phyloP scores from a whole-genome alignment of 2,888 invertebrate species.

The Yponomeuta plumbellus region DNA sequence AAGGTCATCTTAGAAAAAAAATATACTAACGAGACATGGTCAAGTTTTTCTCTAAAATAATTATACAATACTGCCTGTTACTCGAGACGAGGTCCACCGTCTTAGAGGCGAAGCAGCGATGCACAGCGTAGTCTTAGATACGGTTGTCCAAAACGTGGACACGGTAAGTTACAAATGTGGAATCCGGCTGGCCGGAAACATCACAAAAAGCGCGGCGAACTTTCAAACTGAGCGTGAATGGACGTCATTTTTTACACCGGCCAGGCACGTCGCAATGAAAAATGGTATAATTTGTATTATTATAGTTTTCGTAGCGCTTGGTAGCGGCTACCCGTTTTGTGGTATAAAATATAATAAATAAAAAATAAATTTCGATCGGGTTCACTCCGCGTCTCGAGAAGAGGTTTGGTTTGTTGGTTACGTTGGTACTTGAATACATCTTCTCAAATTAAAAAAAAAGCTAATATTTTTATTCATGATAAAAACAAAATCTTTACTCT shows the following conservation, averaged over 20 bases:
- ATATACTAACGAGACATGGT: not conserved
- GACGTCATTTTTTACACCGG: constrained; percentile 73
- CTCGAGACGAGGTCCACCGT: not conserved
- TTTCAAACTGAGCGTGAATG: constrained; percentile 71
- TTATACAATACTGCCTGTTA: not conserved
- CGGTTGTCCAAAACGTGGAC: not conserved
- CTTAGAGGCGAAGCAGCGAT: not conserved
- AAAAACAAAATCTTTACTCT: too few species aligned
- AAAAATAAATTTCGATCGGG: constrained; percentile 62
- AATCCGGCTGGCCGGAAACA: constrained; percentile 71
- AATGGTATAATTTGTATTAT: constrained; percentile 76
- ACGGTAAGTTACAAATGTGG: constrained; percentile 38
- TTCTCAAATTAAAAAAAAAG: too few species aligned
- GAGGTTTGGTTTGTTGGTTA: not conserved
- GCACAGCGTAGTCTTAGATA: not conserved
- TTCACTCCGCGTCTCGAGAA: not conserved
- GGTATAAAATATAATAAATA: constrained; percentile 70
- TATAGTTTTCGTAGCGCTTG: constrained; percentile 33
- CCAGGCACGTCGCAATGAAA: constrained; percentile 74
- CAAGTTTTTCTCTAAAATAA: not conserved
- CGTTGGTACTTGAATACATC: not conserved
- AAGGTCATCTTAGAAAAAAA: constrained; percentile 7
- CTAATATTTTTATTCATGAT: too few species aligned
- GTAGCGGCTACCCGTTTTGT: constrained; percentile 75
- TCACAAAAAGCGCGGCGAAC: constrained; percentile 73